A percentile compares a stretch with the other conserved stretches of the same genome.
Conservation (phyloP, 30 jellyfish, hydroid and myxozoan genomes). For the Turritopsis rubra region DNA sequence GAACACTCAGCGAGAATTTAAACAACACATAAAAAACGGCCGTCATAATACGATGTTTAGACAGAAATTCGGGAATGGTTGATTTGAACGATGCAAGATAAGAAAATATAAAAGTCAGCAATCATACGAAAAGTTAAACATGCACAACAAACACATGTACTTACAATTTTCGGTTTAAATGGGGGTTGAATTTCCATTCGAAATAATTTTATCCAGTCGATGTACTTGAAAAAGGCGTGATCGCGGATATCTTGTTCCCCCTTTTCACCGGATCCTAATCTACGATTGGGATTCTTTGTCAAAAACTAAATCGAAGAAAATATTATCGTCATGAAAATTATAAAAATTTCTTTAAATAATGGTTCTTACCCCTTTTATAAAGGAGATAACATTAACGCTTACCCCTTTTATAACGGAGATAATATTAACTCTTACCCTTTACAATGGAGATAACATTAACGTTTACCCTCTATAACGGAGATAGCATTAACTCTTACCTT, state of each 20-base stretch:
- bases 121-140: too few relatives aligned
- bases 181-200: constrained; percentile 96
- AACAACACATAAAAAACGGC: too few relatives aligned
- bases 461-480: not conserved
- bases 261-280: constrained; percentile 97
- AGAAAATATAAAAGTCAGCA: too few relatives aligned
- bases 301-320: constrained; percentile 42
- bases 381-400: not conserved
- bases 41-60: too few relatives aligned
- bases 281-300: constrained; percentile 88
- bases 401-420: not conserved
- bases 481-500: not conserved
- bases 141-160: too few relatives aligned
- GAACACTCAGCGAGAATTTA: too few relatives aligned
- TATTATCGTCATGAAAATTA: not conserved
- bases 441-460: not conserved
- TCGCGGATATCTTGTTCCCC: constrained; percentile 99
- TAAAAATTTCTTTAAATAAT: not conserved
- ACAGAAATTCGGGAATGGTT: too few relatives aligned
- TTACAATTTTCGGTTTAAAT: constrained; percentile 91
- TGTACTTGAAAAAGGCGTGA: constrained; percentile 77
- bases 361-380: not conserved
- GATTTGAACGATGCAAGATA: too few relatives aligned
- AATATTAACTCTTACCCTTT: not conserved
- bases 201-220: constrained; percentile 84